Percentiles rank a stretch among this genome's conserved stretches.
These are phyloP conservation scores for Cyclophora albipunctata DNA, from an alignment of 2,888 invertebrate genomes.

Conservation along the genomic window DNA sequence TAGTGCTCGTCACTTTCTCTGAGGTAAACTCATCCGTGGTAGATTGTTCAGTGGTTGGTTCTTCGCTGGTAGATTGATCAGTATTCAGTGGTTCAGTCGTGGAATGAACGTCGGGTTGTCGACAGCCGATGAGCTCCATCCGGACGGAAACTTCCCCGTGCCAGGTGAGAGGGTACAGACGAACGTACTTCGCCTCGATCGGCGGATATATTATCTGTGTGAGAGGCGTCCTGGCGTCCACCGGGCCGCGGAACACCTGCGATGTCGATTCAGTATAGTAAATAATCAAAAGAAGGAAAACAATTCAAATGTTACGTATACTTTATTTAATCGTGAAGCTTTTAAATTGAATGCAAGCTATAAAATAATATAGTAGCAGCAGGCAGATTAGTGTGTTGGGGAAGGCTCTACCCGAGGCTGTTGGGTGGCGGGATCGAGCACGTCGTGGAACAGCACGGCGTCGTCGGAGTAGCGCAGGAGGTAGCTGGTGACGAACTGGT, in stretches of 20 bases:
- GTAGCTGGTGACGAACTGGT: conserved; percentile 87
- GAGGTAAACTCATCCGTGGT: no score
- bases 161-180: conserved; percentile 85
- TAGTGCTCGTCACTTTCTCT: no score
- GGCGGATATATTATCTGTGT: conserved; percentile 80
- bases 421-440: conserved; percentile 30
- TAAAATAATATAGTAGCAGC: neutral
- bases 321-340: no score
- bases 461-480: conserved; percentile 82
- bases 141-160: conserved; percentile 78
- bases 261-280: no score
- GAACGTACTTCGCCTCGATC: conserved; percentile 82
- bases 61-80: no score
- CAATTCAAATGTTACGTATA: neutral
- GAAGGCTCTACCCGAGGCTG: no score
- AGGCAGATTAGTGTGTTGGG: neutral
- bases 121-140: conserved; percentile 85
- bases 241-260: conserved; percentile 83
- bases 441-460: conserved; percentile 70
- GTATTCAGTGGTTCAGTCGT: conserved; percentile 7
- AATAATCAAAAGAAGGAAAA: neutral
- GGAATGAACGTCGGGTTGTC: neutral
- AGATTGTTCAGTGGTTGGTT: no score
- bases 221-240: conserved; percentile 54
- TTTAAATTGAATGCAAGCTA: neutral